Conservation (phyloP, 2,113 vertebrate species). For the Pelobates fuscus region DNA sequence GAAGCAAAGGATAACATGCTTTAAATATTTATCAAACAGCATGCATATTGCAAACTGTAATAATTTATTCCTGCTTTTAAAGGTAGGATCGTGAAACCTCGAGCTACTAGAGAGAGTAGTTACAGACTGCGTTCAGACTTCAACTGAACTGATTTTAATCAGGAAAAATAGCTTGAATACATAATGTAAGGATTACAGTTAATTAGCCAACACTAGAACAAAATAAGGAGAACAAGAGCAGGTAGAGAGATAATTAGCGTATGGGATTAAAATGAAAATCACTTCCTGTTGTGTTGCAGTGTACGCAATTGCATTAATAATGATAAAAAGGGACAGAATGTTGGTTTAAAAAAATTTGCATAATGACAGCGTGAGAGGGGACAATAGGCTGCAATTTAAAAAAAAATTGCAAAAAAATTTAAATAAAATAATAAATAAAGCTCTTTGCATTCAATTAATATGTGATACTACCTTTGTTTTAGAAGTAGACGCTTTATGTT, state of each 20-base stretch:
- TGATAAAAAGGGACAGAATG: slow-evolving; percentile 31
- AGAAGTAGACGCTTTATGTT: no score
- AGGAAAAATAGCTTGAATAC: slow-evolving; percentile 38
- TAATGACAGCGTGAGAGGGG: slow-evolving; percentile 12
- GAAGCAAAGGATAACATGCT: slow-evolving; percentile 22
- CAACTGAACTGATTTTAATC: slow-evolving; percentile 19
- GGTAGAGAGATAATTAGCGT: slow-evolving; percentile 48
- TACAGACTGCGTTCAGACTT: slow-evolving; percentile 3
- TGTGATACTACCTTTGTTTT: no score
- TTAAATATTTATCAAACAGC: slow-evolving; percentile 42
- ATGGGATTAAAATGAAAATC: slow-evolving; percentile 43
- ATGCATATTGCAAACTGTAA: slow-evolving; percentile 46
- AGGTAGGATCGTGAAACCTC: slow-evolving; percentile 25
- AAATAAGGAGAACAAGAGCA: slow-evolving; percentile 26
- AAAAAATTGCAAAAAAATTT: slow-evolving; percentile 10
- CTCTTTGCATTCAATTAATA: no score
- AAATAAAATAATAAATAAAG: no score
- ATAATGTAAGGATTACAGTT: slow-evolving; percentile 50
- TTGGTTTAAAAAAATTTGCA: slow-evolving; percentile 34
- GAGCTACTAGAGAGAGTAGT: background rate
- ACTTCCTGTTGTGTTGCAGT: slow-evolving; percentile 49
- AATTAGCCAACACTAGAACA: slow-evolving; percentile 44
- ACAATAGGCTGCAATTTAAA: background rate
- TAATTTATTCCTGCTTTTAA: slow-evolving; percentile 49
- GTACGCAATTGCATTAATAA: slow-evolving; percentile 38